A percentile compares a stretch with the other conserved stretches of the same genome.
These are phyloP conservation scores for Microtus pennsylvanicus DNA, from an alignment of 2,113 vertebrate genomes.

Conservation along the genomic window DNA sequence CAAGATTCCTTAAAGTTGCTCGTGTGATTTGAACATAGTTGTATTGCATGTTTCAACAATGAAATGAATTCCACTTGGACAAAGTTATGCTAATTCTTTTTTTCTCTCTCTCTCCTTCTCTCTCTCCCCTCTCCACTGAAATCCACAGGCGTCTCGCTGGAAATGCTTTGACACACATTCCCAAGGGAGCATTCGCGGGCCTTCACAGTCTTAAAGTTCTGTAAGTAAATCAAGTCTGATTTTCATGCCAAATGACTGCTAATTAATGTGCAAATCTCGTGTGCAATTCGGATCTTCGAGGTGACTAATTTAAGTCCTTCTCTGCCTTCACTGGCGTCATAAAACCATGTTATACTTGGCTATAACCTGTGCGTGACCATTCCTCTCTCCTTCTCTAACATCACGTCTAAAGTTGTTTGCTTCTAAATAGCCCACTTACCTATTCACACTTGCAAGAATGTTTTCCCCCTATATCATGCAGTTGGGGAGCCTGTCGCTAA, in stretches of 20 bases:
- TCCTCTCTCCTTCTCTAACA: neutral
- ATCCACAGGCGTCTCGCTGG: slow-evolving; percentile 94
- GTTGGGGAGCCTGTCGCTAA: neutral
- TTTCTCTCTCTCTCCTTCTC: slow-evolving; percentile 54
- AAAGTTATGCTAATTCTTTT: slow-evolving; percentile 81
- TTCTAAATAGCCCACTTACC: slow-evolving; percentile 5
- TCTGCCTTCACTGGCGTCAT: neutral
- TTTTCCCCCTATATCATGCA: slow-evolving; percentile 34
- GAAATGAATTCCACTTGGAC: slow-evolving; percentile 87
- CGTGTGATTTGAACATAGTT: slow-evolving; percentile 72
- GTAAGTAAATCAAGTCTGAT: slow-evolving; percentile 89
- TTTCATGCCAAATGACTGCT: slow-evolving; percentile 80
- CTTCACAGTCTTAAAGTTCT: slow-evolving; percentile 96
- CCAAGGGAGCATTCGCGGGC: slow-evolving; percentile 94
- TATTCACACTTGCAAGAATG: neutral
- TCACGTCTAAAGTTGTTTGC: slow-evolving; percentile 12
- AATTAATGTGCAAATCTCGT: slow-evolving; percentile 76
- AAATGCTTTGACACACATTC: slow-evolving; percentile 93
- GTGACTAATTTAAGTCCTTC: neutral
- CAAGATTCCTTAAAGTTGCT: slow-evolving; percentile 74
- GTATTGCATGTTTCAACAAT: slow-evolving; percentile 81
- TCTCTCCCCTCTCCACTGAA: slow-evolving; percentile 79
- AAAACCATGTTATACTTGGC: neutral
- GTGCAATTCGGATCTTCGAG: neutral
- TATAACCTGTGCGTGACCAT: neutral